A percentile compares a stretch with the other conserved stretches of the same genome.
These are phyloP conservation scores for Acrossocheilus wenchowensis DNA, from an alignment of 2,797 vertebrate species.

Conservation along the genomic window DNA sequence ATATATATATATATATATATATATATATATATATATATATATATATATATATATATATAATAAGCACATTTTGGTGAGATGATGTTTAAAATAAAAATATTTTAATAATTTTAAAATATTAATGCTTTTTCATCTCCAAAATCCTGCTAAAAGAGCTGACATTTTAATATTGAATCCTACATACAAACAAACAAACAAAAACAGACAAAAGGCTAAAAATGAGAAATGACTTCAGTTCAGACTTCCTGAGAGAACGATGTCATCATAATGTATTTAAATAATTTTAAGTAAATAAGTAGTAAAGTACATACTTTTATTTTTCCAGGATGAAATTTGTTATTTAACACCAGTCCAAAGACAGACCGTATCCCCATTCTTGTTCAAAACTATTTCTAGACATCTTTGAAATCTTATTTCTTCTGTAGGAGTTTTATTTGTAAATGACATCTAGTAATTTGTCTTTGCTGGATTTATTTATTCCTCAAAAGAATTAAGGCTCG, in stretches of 20 bases:
- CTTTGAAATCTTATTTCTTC: slow-evolving; percentile 27
- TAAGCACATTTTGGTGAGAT: too few species aligned
- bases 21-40: too few species aligned
- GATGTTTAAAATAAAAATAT: too few species aligned
- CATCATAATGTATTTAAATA: background rate
- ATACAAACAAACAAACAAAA: too few species aligned
- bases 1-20: too few species aligned
- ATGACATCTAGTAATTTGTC: slow-evolving; percentile 38
- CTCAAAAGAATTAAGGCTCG: slow-evolving; percentile 21
- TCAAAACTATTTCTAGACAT: background rate
- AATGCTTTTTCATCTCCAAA: too few species aligned
- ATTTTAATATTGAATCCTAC: too few species aligned
- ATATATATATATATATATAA: too few species aligned
- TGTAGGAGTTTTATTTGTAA: slow-evolving; percentile 35
- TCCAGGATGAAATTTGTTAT: background rate
- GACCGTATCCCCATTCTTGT: background rate
- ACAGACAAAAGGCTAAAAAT: too few species aligned
- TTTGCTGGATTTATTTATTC: slow-evolving; percentile 31
- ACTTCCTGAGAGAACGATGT: background rate
- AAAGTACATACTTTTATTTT: background rate
- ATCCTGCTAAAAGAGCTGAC: too few species aligned
- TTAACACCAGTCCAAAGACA: background rate
- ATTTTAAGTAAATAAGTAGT: background rate
- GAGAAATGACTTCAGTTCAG: too few species aligned
- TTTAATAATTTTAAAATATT: too few species aligned